phyloP scores from a whole-genome alignment of 2,888 invertebrate species.

The Sarcophaga variegata region DNA sequence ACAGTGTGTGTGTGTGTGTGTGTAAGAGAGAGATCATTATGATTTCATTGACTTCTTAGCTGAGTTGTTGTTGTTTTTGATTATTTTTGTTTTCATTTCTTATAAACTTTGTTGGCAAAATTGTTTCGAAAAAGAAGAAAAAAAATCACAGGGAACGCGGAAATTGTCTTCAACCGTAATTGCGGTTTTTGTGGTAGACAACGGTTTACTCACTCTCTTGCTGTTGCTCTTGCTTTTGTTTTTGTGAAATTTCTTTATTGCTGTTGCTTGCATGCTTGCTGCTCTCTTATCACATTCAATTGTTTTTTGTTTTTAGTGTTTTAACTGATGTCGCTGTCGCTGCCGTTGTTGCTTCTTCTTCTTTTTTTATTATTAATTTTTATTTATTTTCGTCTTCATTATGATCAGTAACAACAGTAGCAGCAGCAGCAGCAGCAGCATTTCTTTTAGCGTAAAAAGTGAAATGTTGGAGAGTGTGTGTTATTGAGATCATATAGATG shows the following conservation, averaged over 20 bases:
- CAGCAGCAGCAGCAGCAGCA: neutral
- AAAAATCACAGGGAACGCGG: constrained; percentile 56
- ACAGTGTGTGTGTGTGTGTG: constrained; percentile 14
- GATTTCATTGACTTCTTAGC: constrained; percentile 68
- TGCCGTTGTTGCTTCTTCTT: constrained; percentile 7
- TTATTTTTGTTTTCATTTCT: constrained; percentile 22
- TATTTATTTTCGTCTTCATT: too few species aligned
- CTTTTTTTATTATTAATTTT: constrained; percentile 4
- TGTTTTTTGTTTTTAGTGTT: neutral
- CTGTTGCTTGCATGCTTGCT: constrained; percentile 2
- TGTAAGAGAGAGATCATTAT: constrained; percentile 48
- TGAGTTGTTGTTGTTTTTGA: constrained; percentile 20
- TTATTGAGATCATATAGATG: neutral
- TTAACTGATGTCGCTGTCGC: neutral
- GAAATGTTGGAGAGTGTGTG: constrained; percentile 36
- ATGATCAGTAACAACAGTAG: too few species aligned
- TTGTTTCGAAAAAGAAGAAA: constrained; percentile 33
- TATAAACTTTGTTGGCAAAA: constrained; percentile 51
- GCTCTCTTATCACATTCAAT: constrained; percentile 44
- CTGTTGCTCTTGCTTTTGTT: neutral
- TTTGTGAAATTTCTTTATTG: too few species aligned
- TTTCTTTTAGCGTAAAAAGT: constrained; percentile 33
- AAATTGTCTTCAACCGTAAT: constrained; percentile 68
- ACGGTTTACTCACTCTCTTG: neutral
- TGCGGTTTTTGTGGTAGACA: constrained; percentile 62